A percentile compares a stretch with the other conserved stretches of the same genome.
Evolutionary conservation across 1,140 invertebrate species (phyloP).

Genomic region (Drosophila melanogaster): Release_6_plus_ISO1_MT NC_004354.4:6331501-6332000

Average conservation of each 20-base stretch:
- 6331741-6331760: conserved; percentile 5
- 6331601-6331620: conserved; percentile 33
- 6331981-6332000: conserved; percentile 56
- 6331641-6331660: conserved; percentile 24
- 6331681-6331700: conserved; percentile 35
- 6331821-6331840: not conserved
- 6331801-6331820: not conserved
- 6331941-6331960: conserved; percentile 14
- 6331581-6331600: conserved; percentile 85
- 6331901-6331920: conserved; percentile 13
- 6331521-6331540: conserved; percentile 93
- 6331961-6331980: conserved; percentile 50
- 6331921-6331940: not conserved
- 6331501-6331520: conserved; percentile 67
- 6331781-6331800: not conserved
- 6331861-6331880: conserved; percentile 59
- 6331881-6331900: conserved; percentile 58
- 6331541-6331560: conserved; percentile 92
- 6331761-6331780: not conserved
- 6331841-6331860: conserved; percentile 1
- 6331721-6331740: not conserved
- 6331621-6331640: conserved; percentile 39
- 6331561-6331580: conserved; percentile 90
- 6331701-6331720: not conserved
- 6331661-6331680: conserved; percentile 9